These are phyloP conservation scores for Caenorhabditis tropicalis DNA, from an alignment of 1,140 invertebrate genomes.

Conservation along the genomic window DNA sequence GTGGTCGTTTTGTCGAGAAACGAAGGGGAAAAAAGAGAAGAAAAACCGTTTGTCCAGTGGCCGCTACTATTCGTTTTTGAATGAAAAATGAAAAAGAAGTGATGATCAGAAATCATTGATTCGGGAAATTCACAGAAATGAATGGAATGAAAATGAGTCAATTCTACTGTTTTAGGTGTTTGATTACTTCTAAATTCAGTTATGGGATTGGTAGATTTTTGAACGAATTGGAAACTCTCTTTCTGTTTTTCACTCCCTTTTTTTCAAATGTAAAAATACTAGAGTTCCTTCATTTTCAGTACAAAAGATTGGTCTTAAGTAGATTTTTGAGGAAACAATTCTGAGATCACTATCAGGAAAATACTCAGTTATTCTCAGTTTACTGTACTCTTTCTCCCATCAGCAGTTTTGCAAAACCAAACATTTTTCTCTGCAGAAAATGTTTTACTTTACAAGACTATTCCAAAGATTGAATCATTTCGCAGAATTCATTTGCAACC, in stretches of 20 bases:
- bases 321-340: too few species aligned
- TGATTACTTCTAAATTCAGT: neutral
- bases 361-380: too few species aligned
- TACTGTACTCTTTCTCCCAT: neutral
- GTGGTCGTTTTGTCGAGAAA: constrained; percentile 24
- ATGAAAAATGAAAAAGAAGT: neutral
- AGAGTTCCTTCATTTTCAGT: neutral
- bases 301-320: too few species aligned
- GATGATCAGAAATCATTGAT: constrained; percentile 27
- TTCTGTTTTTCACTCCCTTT: neutral
- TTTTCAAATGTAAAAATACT: too few species aligned
- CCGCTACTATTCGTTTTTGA: neutral
- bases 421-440: too few species aligned
- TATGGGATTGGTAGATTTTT: neutral
- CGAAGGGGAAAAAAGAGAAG: neutral
- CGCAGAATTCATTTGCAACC: neutral
- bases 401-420: too few species aligned
- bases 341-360: too few species aligned
- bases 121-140: neutral
- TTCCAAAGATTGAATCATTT: neutral
- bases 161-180: neutral
- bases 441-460: too few species aligned
- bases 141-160: neutral
- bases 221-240: too few species aligned
- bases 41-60: constrained; percentile 13